Percentiles rank a stretch among this genome's conserved stretches.
These are phyloP conservation scores for Folsomia candida DNA, from an alignment of 2,888 invertebrate species.

Conservation along the genomic window DNA sequence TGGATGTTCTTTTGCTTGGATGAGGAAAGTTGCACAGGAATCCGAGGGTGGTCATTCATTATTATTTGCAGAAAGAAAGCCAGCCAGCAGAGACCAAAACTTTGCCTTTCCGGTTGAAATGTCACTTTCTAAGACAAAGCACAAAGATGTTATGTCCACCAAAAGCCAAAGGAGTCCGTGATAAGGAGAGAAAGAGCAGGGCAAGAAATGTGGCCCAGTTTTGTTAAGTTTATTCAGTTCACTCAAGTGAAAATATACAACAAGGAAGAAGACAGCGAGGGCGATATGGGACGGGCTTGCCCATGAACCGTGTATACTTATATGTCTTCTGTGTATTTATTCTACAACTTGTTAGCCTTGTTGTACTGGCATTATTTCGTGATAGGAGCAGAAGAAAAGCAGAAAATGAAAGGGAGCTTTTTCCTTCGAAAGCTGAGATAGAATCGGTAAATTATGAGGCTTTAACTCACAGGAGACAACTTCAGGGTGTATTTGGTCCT, in stretches of 20 bases:
- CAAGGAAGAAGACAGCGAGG: not conserved
- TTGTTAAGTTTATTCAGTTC: not conserved
- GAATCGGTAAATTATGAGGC: conserved; percentile 10
- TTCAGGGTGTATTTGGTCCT: conserved; percentile 9
- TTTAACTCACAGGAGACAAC: conserved; percentile 11
- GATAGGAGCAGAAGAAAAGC: no score
- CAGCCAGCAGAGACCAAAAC: not conserved
- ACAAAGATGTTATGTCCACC: not conserved
- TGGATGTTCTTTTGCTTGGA: no score
- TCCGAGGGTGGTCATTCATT: not conserved
- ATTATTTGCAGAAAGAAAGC: not conserved
- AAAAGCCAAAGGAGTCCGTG: no score
- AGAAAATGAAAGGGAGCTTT: not conserved
- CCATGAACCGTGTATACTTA: no score
- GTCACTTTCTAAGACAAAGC: not conserved
- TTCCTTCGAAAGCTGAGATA: not conserved
- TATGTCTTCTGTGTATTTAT: no score
- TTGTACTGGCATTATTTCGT: no score
- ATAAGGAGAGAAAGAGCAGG: no score
- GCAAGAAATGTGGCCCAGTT: not conserved
- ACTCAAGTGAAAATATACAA: not conserved
- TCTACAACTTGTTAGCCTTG: no score
- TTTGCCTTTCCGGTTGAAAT: not conserved
- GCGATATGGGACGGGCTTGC: no score
- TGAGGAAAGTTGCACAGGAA: no score